These are phyloP conservation scores for Dromas ardeola DNA, from an alignment of 2,113 vertebrate species.

Conservation along the genomic window DNA sequence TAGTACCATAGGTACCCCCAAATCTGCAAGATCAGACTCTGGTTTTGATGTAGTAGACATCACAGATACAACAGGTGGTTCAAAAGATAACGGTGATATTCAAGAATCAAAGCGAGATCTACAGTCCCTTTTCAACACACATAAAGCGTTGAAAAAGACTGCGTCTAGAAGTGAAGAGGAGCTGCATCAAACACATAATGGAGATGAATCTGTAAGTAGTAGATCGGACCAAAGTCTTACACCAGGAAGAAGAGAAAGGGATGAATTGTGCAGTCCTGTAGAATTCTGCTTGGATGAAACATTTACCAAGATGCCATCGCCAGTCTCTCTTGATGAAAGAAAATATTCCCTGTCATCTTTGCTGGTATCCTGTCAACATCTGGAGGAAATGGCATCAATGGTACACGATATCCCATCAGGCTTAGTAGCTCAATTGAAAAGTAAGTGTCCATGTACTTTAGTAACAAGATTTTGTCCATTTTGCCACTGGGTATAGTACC, in stretches of 20 bases:
- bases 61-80: not conserved
- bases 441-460: conserved; percentile 20
- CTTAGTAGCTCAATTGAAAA: not conserved
- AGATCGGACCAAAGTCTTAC: not conserved
- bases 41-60: not conserved
- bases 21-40: not conserved
- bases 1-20: not conserved
- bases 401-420: not conserved
- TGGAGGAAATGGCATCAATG: conserved; percentile 1
- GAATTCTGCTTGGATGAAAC: conserved; percentile 16
- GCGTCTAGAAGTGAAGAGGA: not conserved
- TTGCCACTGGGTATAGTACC: not conserved
- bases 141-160: conserved; percentile 12
- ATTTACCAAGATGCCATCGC: not conserved
- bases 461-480: not conserved
- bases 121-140: not conserved
- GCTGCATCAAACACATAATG: not conserved
- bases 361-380: conserved; percentile 22
- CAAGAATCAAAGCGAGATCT: not conserved
- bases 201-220: not conserved
- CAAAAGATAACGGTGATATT: not conserved
- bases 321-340: not conserved
- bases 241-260: not conserved
- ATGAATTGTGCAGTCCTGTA: not conserved
- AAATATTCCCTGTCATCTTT: conserved; percentile 41